Percentiles rank a stretch among this genome's conserved stretches.
Evolutionary conservation across 2,888 invertebrate species (phyloP).

Genomic region (Boloria selene): DNA sequence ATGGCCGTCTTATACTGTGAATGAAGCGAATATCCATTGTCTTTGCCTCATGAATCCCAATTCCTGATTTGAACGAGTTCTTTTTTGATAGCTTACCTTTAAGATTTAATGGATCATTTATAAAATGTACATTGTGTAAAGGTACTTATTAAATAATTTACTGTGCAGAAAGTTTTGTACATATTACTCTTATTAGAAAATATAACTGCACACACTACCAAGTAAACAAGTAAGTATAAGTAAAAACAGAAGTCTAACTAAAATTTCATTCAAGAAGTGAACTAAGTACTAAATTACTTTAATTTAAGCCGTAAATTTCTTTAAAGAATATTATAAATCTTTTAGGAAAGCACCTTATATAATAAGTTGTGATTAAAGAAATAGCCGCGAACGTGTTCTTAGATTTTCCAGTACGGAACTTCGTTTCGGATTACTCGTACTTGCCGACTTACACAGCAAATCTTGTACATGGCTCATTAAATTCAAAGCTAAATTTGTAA

Average conservation of each 20-base stretch:
- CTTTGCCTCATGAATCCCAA: slow-evolving; percentile 57
- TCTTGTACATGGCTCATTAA: slow-evolving; percentile 53
- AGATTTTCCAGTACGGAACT: slow-evolving; percentile 8
- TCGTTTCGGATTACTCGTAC: slow-evolving; percentile 39
- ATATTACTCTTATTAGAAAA: too few species aligned
- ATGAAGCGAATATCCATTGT: slow-evolving; percentile 57
- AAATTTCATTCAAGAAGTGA: slow-evolving; percentile 10
- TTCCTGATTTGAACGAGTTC: slow-evolving; percentile 36
- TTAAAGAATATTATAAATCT: slow-evolving; percentile 18
- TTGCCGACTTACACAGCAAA: slow-evolving; percentile 42
- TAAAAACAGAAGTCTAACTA: slow-evolving; percentile 3
- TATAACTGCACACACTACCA: too few species aligned
- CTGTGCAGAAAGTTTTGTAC: too few species aligned
- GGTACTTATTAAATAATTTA: not conserved
- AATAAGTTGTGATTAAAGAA: slow-evolving; percentile 29
- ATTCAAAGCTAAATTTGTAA: slow-evolving; percentile 41
- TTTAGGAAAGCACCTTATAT: slow-evolving; percentile 15
- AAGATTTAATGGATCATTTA: slow-evolving; percentile 25
- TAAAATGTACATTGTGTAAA: slow-evolving; percentile 21
- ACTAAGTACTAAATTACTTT: slow-evolving; percentile 3
- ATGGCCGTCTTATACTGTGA: slow-evolving; percentile 50
- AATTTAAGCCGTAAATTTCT: slow-evolving; percentile 25
- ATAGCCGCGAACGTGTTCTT: slow-evolving; percentile 25
- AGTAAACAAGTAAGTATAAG: not conserved
- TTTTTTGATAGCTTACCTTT: slow-evolving; percentile 26